phyloP scores from a whole-genome alignment of 2,113 vertebrate genomes.

The Daubentonia madagascariensis region DNA sequence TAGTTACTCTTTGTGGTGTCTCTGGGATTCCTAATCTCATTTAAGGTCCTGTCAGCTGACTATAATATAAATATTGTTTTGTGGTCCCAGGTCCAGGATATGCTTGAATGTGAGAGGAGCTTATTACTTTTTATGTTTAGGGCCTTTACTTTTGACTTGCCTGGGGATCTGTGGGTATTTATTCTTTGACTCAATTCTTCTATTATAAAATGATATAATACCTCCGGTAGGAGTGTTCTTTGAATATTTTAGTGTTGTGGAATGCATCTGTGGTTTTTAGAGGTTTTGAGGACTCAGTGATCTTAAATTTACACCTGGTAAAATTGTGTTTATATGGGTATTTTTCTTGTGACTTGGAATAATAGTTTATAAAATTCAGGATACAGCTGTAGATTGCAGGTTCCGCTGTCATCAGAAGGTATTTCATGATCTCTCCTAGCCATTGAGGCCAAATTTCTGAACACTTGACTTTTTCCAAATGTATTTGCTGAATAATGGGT shows the following conservation, averaged over 20 bases:
- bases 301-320: slow-evolving; percentile 34
- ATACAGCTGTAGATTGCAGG: slow-evolving; percentile 32
- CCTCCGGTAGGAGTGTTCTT: not conserved
- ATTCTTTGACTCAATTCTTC: not conserved
- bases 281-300: not conserved
- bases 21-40: not conserved
- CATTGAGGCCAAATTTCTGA: slow-evolving; percentile 50
- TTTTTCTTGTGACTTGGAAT: slow-evolving; percentile 4
- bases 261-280: not conserved
- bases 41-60: not conserved
- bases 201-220: not conserved
- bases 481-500: slow-evolving; percentile 71
- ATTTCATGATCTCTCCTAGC: slow-evolving; percentile 48
- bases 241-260: not conserved
- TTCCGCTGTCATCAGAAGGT: slow-evolving; percentile 55
- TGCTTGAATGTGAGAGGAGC: not conserved
- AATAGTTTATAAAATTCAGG: slow-evolving; percentile 24
- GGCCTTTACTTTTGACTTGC: slow-evolving; percentile 19
- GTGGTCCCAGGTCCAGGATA: not conserved
- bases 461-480: slow-evolving; percentile 59
- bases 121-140: not conserved
- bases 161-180: not conserved
- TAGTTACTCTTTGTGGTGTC: not conserved
- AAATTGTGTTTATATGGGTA: not conserved
- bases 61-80: not conserved